A percentile compares a stretch with the other conserved stretches of the same genome.
phyloP scores from a whole-genome alignment of 2,113 vertebrate species.

The Cephalopterus ornatus region DNA sequence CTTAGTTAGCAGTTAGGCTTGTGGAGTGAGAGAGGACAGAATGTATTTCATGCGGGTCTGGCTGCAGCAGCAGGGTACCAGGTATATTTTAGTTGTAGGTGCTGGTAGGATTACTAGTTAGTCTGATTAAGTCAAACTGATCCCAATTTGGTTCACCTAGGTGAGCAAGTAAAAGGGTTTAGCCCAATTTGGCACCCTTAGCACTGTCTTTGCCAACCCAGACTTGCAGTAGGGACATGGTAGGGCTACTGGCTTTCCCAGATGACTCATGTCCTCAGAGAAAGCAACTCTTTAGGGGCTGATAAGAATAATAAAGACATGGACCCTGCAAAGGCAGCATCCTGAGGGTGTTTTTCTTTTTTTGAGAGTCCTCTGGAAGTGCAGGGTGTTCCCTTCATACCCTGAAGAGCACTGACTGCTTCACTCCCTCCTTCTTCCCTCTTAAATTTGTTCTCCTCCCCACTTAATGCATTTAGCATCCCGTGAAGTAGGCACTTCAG shows the following conservation, averaged over 20 bases:
- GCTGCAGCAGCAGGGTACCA: not conserved
- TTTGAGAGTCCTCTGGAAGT: not conserved
- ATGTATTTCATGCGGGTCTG: not conserved
- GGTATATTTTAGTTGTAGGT: not conserved
- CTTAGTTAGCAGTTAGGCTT: not conserved
- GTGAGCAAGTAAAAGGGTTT: not conserved
- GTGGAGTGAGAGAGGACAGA: not conserved
- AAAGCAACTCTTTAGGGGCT: not conserved
- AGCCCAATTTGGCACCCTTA: not conserved
- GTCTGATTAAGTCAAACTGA: not conserved
- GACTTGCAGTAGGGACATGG: not conserved
- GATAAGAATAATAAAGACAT: not conserved
- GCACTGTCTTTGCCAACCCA: not conserved
- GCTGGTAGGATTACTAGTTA: not conserved
- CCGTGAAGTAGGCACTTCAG: slow-evolving; percentile 44
- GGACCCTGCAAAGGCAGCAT: not conserved
- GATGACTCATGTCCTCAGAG: not conserved
- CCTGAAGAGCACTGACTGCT: not conserved
- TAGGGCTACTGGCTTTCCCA: not conserved
- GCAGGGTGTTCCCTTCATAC: not conserved
- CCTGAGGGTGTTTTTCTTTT: not conserved
- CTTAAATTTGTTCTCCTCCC: slow-evolving; percentile 50
- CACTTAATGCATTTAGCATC: slow-evolving; percentile 50
- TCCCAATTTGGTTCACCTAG: not conserved
- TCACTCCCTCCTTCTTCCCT: slow-evolving; percentile 10